Evolutionary conservation across 2,797 vertebrate species (phyloP).

Genomic region (Chanos chanos): DNA sequence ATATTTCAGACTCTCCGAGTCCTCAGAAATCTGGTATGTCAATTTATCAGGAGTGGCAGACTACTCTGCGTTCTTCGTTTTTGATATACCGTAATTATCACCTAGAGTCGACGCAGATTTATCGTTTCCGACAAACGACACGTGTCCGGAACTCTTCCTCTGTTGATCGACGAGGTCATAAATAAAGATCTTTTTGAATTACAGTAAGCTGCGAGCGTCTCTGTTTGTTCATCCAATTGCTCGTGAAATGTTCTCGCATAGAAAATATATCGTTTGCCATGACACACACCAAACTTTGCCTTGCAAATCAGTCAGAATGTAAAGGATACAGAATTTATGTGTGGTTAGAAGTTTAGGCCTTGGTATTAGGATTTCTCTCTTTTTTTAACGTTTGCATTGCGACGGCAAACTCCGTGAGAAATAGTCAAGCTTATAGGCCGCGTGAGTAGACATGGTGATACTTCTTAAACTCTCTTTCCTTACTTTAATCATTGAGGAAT

Average conservation of each 20-base stretch:
- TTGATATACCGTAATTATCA: constrained; percentile 48
- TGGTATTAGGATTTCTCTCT: not conserved
- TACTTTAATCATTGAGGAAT: too few relatives aligned
- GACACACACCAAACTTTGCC: not conserved
- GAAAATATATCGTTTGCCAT: constrained; percentile 11
- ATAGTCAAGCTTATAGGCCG: too few relatives aligned
- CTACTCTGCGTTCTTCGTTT: constrained; percentile 31
- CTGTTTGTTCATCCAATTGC: constrained; percentile 25
- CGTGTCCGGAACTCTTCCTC: constrained; percentile 39
- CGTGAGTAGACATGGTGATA: too few relatives aligned
- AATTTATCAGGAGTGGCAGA: constrained; percentile 38
- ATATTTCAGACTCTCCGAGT: constrained; percentile 42
- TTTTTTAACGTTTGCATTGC: not conserved
- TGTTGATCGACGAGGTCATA: constrained; percentile 37
- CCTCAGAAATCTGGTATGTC: constrained; percentile 35
- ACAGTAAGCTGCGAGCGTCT: constrained; percentile 17
- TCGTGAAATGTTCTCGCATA: constrained; percentile 13
- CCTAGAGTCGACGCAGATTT: constrained; percentile 35
- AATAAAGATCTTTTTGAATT: constrained; percentile 35
- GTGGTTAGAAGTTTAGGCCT: constrained; percentile 10
- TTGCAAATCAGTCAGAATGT: not conserved
- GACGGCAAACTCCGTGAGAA: not conserved
- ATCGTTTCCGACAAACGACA: constrained; percentile 49
- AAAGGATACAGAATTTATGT: constrained; percentile 15
- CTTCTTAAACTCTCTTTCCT: too few relatives aligned